Base-by-base conservation (phyloP, 2,888 invertebrate genomes). In the Cabera pusaria region DNA sequence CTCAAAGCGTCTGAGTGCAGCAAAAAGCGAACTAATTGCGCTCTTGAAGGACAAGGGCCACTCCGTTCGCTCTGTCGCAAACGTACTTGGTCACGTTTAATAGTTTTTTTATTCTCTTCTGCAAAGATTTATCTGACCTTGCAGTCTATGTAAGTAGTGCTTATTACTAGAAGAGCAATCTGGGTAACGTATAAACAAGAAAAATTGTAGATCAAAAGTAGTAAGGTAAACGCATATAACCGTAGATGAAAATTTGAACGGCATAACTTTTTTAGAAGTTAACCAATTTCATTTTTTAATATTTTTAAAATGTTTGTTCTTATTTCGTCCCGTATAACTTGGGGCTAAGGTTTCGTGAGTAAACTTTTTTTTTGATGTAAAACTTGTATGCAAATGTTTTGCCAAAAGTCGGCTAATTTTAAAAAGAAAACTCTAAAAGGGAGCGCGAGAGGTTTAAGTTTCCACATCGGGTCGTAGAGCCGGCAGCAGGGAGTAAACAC, bases 21-120 rank as follows among this genome's bases (percentile, higher is more conserved):
- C 82, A 86, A 86, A 87, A 86, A 86, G 73, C 69, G 66, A 59
- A 76, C 87, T 87, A 87, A 87, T 86, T 85, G 84, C 82, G 69
- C 72, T 74, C 80, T 82, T 77, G 77, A 85, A 82, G 80, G 82
- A 84, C 84, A 80, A 81, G 82, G 77, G 75, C 73, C 76, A 76
- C 76, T 81, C 70, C 56, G 56, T 54, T 62, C 62, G 56, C 64
- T 72, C 78, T 74, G 77, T 81, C 74, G 71, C 74, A 73, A 78
- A 76, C 69, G 68, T 82, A 84, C 84, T 87, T 83, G 80, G 80
- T 79, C 83, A 85, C 86, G 81, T 86, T 79, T 74, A 74, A 73
- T 75, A 76, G 76, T 81, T 82, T 81, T 80, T 19, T 81, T 81
- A n/a, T 84, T 78, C 74, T 71, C 60, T 65, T 66, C 66, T 59